Evolutionary conservation across 2,888 invertebrate genomes (phyloP).

Genomic region (Deroplatys truncata): DNA sequence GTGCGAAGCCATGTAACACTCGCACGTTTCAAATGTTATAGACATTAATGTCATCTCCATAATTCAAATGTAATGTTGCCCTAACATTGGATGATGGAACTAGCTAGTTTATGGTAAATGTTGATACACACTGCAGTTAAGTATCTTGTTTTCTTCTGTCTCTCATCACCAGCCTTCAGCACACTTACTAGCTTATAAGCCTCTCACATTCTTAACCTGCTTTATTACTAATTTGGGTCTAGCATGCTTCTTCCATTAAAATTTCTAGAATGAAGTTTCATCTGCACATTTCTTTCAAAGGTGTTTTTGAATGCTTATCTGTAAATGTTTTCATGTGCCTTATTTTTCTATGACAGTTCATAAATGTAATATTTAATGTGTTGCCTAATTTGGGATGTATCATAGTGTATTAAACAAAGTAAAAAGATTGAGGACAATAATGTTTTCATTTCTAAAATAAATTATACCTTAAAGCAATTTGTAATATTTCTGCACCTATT

Average conservation of each 20-base stretch:
- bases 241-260: background rate
- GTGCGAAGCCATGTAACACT: background rate
- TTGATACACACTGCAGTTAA: background rate
- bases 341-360: too few relatives aligned
- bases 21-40: background rate
- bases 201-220: background rate
- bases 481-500: too few relatives aligned
- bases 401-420: too few relatives aligned
- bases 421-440: too few relatives aligned
- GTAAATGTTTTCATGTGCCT: background rate
- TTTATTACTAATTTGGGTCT: background rate
- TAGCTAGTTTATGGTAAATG: background rate
- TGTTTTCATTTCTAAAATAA: too few relatives aligned
- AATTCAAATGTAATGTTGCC: background rate
- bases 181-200: background rate
- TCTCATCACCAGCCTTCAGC: background rate
- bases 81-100: background rate
- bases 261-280: background rate
- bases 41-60: background rate
- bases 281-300: background rate
- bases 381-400: too few relatives aligned
- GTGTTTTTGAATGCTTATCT: background rate
- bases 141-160: background rate
- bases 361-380: too few relatives aligned
- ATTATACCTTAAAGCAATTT: too few relatives aligned